These are phyloP conservation scores for Alloscopus bannaensis DNA, from an alignment of 2,888 invertebrate genomes.

Conservation along the genomic window DNA sequence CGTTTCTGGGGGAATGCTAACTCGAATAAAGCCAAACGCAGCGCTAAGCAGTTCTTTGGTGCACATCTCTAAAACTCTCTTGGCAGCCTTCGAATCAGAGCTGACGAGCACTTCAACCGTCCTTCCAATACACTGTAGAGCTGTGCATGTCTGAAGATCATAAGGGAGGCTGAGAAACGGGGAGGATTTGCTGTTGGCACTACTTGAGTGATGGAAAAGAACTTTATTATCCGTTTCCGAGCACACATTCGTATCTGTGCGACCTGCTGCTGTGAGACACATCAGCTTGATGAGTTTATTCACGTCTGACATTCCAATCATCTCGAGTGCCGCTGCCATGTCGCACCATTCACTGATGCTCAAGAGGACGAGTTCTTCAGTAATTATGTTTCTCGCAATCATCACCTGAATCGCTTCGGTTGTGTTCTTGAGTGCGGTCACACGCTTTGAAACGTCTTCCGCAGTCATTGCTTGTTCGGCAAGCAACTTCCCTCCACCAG, in stretches of 20 bases:
- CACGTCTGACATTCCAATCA: conserved; percentile 79
- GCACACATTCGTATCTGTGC: conserved; percentile 76
- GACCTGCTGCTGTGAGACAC: conserved; percentile 79
- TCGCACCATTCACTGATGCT: conserved; percentile 77
- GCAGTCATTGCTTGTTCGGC: conserved; percentile 78
- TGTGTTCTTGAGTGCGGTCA: conserved; percentile 78
- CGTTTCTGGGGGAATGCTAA: conserved; percentile 52
- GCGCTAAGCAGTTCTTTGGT: conserved; percentile 78
- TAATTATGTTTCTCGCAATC: conserved; percentile 79
- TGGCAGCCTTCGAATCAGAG: conserved; percentile 77
- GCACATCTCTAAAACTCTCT: conserved; percentile 79
- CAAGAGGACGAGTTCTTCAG: conserved; percentile 78
- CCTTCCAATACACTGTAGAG: conserved; percentile 71
- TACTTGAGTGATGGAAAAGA: conserved; percentile 57
- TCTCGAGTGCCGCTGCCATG: conserved; percentile 76
- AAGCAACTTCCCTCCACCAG: conserved; percentile 73
- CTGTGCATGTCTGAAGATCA: conserved; percentile 69
- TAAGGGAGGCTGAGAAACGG: conserved; percentile 71
- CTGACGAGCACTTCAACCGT: conserved; percentile 68
- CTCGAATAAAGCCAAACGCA: conserved; percentile 76
- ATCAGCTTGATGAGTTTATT: conserved; percentile 79
- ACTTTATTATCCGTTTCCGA: conserved; percentile 64
- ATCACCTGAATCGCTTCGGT: conserved; percentile 78
- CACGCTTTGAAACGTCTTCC: conserved; percentile 77
- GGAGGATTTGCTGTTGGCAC: conserved; percentile 45